Evolutionary conservation across 2,113 vertebrate species (phyloP).

Genomic region (Lycaon pictus): DNA sequence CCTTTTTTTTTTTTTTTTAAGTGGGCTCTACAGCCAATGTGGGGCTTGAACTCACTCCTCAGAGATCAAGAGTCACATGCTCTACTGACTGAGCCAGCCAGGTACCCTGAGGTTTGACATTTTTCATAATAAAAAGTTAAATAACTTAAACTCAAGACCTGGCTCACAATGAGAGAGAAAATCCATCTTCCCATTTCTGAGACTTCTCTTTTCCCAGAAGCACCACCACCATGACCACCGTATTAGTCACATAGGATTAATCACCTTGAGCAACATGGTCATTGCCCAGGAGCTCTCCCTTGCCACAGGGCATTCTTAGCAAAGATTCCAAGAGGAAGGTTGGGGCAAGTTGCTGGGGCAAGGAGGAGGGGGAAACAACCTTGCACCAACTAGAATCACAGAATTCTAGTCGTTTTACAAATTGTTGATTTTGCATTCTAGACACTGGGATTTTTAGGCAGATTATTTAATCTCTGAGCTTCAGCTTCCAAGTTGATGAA

Average conservation of each 20-base stretch:
- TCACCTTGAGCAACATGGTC: background rate
- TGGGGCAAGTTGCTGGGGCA: background rate
- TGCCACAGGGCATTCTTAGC: background rate
- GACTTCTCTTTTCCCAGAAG: background rate
- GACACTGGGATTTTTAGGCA: background rate
- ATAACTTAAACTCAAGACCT: background rate
- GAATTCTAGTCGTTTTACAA: background rate
- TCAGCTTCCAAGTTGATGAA: constrained; percentile 16
- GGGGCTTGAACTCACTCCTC: background rate
- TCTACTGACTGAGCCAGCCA: background rate
- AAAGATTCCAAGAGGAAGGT: background rate
- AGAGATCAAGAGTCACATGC: background rate
- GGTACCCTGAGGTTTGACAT: background rate
- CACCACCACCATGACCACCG: background rate
- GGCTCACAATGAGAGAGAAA: background rate
- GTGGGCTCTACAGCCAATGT: background rate
- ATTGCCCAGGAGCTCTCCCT: background rate
- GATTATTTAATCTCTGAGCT: background rate
- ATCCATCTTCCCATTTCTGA: background rate
- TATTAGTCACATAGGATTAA: background rate
- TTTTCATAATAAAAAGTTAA: constrained; percentile 26
- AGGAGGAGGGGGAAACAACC: background rate
- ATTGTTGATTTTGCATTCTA: background rate
- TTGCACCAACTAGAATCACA: background rate
- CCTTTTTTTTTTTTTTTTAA: background rate